Evolutionary conservation across 1,140 invertebrate species (phyloP), one percentile per base, ranked within the genome.

Genomic region (Proales similis): DNA sequence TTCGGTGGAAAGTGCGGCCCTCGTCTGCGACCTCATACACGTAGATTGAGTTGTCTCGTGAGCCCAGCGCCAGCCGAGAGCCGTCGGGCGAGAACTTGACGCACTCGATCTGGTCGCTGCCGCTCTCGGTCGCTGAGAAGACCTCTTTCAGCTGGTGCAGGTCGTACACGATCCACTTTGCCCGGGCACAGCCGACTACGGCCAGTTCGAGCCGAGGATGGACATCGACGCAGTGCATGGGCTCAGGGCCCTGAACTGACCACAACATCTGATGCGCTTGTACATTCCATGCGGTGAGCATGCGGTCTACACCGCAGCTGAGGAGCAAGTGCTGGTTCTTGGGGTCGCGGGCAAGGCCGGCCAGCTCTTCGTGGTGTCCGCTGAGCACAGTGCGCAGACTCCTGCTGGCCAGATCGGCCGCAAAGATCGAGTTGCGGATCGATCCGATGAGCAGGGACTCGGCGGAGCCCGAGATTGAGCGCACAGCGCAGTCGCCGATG

Each of bases 11-110:
- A 69, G 87, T 83, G 36, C 81, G 81, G 5, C 82, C 82, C 64
- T 82, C 82, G 42, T 88, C 86, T 32, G 29, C 43, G 1, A 74
- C 71, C 27, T 82, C 81, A 78, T 93, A 93, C 51, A 94, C 79
- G 73, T 93, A 93, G 70, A 93, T 86, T 70, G 84, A 83, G 79
- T 90, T 91, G 76, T 93, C 90, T 45, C 87, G 77, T 0, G 89
- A 92, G 2, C 88, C 90, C 62, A 92, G 72, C n/a, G 89, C 89
- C 39, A 93, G 74, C 64, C 85, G 77, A 45, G 79, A 78, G 43
- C 88, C 88, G 80, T 92, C 85, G 48, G 85, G 85, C 7, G 78
- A 78, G 66, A 70, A 79, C 62, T 74, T 70, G 43, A 75, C 68
- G 70, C 83, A 83, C 76, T 83, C 86, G 73, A 86, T 81, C 29